phyloP scores from a whole-genome alignment of 2,888 invertebrate genomes.

The Trachelus troglodyta region DNA sequence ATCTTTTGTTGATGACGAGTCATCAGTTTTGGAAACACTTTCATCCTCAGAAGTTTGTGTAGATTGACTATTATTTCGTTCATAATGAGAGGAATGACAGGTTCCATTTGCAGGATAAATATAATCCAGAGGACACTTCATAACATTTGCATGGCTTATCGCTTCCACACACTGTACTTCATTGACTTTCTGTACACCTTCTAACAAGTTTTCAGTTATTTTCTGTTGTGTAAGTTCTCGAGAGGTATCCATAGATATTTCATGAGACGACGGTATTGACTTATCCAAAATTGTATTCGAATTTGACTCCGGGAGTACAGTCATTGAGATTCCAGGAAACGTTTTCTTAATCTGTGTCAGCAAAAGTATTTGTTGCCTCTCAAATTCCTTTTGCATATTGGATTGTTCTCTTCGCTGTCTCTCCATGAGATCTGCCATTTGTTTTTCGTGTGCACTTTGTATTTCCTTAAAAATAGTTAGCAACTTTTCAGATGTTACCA shows the following conservation, averaged over 20 bases:
- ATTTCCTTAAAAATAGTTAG: conserved; percentile 64
- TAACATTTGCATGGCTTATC: background rate
- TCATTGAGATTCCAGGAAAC: conserved; percentile 49
- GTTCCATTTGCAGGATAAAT: conserved; percentile 26
- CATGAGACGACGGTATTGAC: background rate
- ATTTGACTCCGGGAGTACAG: conserved; percentile 29
- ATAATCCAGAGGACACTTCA: conserved; percentile 32
- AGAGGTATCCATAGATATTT: background rate
- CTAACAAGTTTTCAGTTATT: conserved; percentile 10
- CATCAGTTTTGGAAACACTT: background rate
- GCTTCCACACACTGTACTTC: background rate
- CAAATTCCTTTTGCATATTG: conserved; percentile 74
- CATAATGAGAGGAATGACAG: background rate
- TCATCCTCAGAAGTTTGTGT: conserved; percentile 1
- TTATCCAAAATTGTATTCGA: background rate
- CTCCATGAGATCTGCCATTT: conserved; percentile 73
- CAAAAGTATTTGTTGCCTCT: conserved; percentile 74
- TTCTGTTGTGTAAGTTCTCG: conserved; percentile 26
- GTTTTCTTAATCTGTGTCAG: conserved; percentile 66
- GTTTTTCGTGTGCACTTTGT: conserved; percentile 74
- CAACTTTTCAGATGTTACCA: conserved; percentile 53
- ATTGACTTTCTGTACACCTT: conserved; percentile 12
- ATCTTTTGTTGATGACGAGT: background rate
- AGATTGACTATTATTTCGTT: background rate
- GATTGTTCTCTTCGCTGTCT: conserved; percentile 76